phyloP scores from a whole-genome alignment of 2,797 vertebrate genomes.

The Diceros bicornis region DNA sequence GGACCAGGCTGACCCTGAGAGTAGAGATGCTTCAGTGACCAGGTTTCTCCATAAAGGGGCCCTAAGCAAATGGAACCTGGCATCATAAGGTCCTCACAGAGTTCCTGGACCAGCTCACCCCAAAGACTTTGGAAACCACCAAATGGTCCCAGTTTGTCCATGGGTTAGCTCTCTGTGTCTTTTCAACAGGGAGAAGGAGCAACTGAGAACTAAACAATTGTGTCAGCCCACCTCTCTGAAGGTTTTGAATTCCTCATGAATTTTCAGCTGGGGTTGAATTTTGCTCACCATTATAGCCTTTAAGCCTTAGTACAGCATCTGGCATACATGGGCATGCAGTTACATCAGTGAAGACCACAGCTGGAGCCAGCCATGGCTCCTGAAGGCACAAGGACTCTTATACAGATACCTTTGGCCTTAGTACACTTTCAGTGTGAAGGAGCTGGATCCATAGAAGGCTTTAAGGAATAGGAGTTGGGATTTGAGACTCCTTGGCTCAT shows the following conservation, averaged over 20 bases:
- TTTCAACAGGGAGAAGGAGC: conserved; percentile 34
- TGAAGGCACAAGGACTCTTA: conserved; percentile 11
- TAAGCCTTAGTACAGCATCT: background rate
- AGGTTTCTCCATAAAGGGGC: conserved; percentile 50
- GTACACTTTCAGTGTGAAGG: conserved; percentile 3
- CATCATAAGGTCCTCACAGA: conserved; percentile 10
- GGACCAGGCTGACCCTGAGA: background rate
- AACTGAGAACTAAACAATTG: conserved; percentile 46
- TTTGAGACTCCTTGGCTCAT: conserved; percentile 3
- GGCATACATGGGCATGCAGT: background rate
- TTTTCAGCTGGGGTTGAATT: conserved; percentile 66
- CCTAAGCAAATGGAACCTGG: background rate
- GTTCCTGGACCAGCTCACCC: background rate
- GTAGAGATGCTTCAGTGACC: background rate
- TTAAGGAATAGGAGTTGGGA: conserved; percentile 34
- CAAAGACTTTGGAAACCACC: conserved; percentile 40
- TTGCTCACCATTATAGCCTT: conserved; percentile 52
- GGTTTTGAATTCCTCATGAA: conserved; percentile 70
- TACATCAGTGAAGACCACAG: background rate
- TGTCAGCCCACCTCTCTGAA: conserved; percentile 25
- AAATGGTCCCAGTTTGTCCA: background rate
- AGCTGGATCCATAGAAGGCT: background rate
- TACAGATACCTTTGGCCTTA: background rate
- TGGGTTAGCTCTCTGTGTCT: background rate
- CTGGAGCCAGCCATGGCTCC: background rate